Conservation (phyloP, 2,113 vertebrate species). For the Clarias batrachus region DNA sequence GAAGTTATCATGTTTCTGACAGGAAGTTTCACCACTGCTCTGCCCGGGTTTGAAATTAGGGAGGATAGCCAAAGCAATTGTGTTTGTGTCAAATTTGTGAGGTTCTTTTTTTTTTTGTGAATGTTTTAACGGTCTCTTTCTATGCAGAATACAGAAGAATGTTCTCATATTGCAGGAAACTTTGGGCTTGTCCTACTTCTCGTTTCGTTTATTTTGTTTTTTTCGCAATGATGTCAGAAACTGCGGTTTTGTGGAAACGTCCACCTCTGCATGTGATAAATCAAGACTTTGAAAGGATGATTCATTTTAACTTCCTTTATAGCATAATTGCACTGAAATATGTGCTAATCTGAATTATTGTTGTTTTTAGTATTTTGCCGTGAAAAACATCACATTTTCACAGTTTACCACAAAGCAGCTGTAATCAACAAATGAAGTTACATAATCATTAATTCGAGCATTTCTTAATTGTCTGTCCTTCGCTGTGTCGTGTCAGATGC, state of each 20-base stretch:
- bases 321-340: background rate
- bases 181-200: background rate
- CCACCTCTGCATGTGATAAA: background rate
- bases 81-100: background rate
- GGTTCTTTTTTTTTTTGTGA: background rate
- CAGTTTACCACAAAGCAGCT: background rate
- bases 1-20: conserved; percentile 22
- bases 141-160: background rate
- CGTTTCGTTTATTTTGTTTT: background rate
- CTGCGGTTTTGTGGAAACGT: background rate
- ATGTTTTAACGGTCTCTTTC: background rate
- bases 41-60: conserved; percentile 21
- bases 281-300: background rate
- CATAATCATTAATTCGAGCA: conserved; percentile 38
- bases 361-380: background rate
- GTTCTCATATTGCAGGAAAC: background rate
- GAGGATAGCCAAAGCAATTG: background rate
- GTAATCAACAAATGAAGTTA: conserved; percentile 56
- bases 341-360: background rate
- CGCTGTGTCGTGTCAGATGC: conserved; percentile 35
- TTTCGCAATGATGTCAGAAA: background rate
- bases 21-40: conserved; percentile 26
- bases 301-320: background rate
- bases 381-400: background rate
- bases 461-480: conserved; percentile 40